These are phyloP conservation scores for Eubucco bourcierii DNA, from an alignment of 2,113 vertebrate genomes.

Conservation along the genomic window DNA sequence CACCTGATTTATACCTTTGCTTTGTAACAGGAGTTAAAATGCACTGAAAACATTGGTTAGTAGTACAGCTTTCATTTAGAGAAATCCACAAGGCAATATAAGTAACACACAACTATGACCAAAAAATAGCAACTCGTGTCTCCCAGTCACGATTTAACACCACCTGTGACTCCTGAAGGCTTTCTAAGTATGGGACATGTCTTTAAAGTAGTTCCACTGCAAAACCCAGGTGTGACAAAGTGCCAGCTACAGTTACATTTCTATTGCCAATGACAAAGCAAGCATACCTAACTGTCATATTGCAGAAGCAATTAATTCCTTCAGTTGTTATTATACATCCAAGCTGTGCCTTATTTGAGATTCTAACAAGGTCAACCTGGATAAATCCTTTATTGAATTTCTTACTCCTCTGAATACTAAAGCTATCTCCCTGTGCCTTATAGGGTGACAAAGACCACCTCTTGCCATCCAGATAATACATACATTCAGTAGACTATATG, in stretches of 20 bases:
- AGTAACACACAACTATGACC: neutral
- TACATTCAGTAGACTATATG: neutral
- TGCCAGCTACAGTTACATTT: neutral
- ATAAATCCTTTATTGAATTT: neutral
- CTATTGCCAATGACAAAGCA: neutral
- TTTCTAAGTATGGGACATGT: neutral
- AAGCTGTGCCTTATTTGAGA: neutral
- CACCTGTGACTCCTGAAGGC: neutral
- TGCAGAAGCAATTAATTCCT: neutral
- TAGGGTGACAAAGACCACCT: neutral
- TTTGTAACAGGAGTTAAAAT: neutral
- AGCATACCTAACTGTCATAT: neutral
- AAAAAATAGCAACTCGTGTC: neutral
- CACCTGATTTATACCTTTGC: neutral
- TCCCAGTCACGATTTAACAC: neutral
- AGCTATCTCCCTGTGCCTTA: neutral
- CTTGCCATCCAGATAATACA: neutral
- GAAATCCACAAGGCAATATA: neutral
- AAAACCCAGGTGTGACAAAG: neutral
- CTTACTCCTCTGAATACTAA: neutral
- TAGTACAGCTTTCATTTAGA: neutral
- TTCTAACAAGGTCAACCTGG: neutral
- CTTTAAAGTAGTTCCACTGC: neutral
- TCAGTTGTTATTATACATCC: neutral
- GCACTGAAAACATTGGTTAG: neutral